Evolutionary conservation across 2,797 vertebrate species (phyloP), one percentile per base, ranked within the genome.

Genomic region (Florisuga fusca): DNA sequence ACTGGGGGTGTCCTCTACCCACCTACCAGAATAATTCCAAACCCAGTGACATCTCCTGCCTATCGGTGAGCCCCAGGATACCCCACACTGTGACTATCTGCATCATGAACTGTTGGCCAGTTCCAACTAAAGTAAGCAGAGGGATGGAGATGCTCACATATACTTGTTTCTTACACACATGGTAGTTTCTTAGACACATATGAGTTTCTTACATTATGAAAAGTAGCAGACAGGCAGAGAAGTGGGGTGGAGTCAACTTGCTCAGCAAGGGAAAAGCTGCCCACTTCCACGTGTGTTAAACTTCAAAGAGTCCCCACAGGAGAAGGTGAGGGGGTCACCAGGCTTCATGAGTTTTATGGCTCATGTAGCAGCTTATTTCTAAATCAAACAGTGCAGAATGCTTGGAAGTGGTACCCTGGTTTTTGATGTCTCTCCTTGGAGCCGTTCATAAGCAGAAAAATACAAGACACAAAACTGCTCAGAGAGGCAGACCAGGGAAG

Each of bases 261-360:
- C 83, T 78, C 77, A 81, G 90, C 62, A 41, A 90, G 83, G 43
- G 62, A 75, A 89, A 89, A 69, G 66, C 80, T 84, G 69, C 87
- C 80, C 86, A 3, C 69, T 90, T 84, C 77, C 80, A 88, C 77
- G 86, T 91, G 17, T 67, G 25, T 81, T 95, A 68, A 93, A 93
- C 83, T 88, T 93, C 88, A 84, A 33, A 88, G 73, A 27, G 54
- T 71, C 29, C 66, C 86, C 83, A 72, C 58, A 81, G 88, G 73
- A 95, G 69, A 78, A 84, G 92, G 83, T 88, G 90, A 91, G 73
- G 83, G 83, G 86, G 69, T 78, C 92, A 88, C 33, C 66, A 78
- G 69, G 73, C 58, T 91, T 63, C 3, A 0, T 55, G 73, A 3
- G 1, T 46, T 96, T 78, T 64, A 46, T 43, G 62, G 86, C 74